Evolutionary conservation across 2,113 vertebrate genomes (phyloP).

Genomic region (Dendropsophus ebraccatus): DNA sequence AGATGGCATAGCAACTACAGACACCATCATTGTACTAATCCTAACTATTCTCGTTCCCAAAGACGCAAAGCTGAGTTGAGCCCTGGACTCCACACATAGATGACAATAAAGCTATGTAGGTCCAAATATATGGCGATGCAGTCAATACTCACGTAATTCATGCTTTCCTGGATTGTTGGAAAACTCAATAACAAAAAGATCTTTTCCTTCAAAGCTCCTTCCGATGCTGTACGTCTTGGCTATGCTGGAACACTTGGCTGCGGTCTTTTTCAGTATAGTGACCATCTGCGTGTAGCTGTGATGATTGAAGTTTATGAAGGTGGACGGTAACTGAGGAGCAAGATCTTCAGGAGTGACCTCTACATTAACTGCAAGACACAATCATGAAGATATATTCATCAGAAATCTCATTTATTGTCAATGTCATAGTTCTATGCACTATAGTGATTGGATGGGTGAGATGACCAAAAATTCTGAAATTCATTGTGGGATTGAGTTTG

Average conservation of each 20-base stretch:
- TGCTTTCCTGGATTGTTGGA: constrained; percentile 89
- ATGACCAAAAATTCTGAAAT: too few species aligned
- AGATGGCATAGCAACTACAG: too few species aligned
- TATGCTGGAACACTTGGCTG: constrained; percentile 84
- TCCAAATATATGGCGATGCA: neutral
- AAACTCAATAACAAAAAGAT: constrained; percentile 93
- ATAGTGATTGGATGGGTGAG: too few species aligned
- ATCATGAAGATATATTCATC: neutral
- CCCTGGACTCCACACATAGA: too few species aligned
- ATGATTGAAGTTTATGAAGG: constrained; percentile 86
- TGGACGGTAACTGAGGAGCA: constrained; percentile 75
- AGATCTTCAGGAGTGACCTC: constrained; percentile 67
- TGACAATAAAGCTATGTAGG: neutral
- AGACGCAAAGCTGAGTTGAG: too few species aligned
- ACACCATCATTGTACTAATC: too few species aligned
- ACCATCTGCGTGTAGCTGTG: constrained; percentile 90
- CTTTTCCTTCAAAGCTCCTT: constrained; percentile 88
- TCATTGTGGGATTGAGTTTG: too few species aligned
- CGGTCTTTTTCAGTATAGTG: constrained; percentile 83
- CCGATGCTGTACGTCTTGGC: constrained; percentile 92
- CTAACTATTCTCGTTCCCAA: too few species aligned
- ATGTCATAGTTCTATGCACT: neutral
- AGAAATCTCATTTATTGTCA: neutral
- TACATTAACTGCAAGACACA: constrained; percentile 72
- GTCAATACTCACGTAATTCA: constrained; percentile 82